phyloP scores from a whole-genome alignment of 1,140 invertebrate species.

The Asobara japonica region DNA sequence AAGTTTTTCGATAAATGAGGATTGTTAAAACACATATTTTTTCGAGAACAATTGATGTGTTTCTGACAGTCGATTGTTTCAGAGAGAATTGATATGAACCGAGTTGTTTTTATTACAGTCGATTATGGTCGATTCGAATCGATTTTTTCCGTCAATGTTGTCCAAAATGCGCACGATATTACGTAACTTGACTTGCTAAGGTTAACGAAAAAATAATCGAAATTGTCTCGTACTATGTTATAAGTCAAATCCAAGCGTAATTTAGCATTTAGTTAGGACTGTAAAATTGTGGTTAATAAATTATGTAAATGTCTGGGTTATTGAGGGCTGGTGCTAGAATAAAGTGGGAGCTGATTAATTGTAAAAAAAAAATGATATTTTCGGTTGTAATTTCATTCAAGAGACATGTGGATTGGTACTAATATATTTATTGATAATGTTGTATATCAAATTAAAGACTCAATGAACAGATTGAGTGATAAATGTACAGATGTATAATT shows the following conservation, averaged over 20 bases:
- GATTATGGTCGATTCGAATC: too few species aligned
- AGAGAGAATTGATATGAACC: too few species aligned
- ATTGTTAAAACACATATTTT: too few species aligned
- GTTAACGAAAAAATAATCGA: background rate
- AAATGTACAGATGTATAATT: constrained; percentile 24
- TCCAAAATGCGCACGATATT: background rate
- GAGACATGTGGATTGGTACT: constrained; percentile 16
- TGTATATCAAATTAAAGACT: constrained; percentile 1
- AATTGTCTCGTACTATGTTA: background rate
- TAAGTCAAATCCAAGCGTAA: background rate
- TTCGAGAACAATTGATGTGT: too few species aligned
- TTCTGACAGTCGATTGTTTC: too few species aligned
- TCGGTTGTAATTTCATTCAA: background rate
- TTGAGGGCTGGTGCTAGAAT: too few species aligned
- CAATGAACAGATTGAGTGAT: background rate
- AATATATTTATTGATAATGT: constrained; percentile 24
- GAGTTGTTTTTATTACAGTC: too few species aligned
- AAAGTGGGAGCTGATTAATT: background rate
- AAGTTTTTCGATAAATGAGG: too few species aligned
- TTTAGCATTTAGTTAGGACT: background rate
- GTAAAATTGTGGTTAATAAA: background rate
- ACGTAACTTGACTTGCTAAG: background rate
- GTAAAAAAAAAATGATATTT: background rate
- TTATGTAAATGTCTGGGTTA: background rate
- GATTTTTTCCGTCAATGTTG: background rate